phyloP scores from a whole-genome alignment of 1,140 invertebrate species.

The Heliconius eleuchia region DNA sequence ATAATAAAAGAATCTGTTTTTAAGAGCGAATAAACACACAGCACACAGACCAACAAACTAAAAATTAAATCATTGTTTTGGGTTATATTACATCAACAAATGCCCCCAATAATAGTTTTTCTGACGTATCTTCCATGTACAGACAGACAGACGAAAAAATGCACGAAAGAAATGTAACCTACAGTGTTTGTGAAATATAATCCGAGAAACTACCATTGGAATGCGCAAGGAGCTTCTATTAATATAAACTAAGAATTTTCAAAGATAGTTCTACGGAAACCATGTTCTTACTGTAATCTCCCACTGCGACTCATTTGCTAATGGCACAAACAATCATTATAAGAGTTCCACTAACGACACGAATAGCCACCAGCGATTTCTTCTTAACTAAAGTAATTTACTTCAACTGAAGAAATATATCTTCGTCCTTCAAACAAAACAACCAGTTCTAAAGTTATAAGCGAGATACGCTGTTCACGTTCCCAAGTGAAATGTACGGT shows the following conservation, averaged over 20 bases:
- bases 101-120: too few relatives aligned
- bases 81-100: too few relatives aligned
- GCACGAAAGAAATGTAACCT: neutral
- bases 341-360: conserved; percentile 33
- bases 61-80: too few relatives aligned
- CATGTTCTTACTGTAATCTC: conserved; percentile 36
- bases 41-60: too few relatives aligned
- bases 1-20: too few relatives aligned
- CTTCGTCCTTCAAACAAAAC: conserved; percentile 43
- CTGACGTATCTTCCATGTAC: too few relatives aligned
- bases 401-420: conserved; percentile 44
- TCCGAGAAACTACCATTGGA: neutral
- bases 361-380: conserved; percentile 34
- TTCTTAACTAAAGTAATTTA: conserved; percentile 47
- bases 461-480: conserved; percentile 39
- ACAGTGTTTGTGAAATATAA: neutral
- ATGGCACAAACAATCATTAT: conserved; percentile 40
- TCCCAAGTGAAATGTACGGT: conserved; percentile 41
- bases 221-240: neutral
- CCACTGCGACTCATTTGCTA: conserved; percentile 37
- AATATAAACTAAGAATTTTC: conserved; percentile 11
- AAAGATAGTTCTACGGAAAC: conserved; percentile 30
- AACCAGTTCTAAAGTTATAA: conserved; percentile 34
- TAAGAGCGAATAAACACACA: too few relatives aligned
- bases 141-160: neutral